Base-by-base conservation (phyloP, 2,113 vertebrate species). In the Mustela nigripes region DNA sequence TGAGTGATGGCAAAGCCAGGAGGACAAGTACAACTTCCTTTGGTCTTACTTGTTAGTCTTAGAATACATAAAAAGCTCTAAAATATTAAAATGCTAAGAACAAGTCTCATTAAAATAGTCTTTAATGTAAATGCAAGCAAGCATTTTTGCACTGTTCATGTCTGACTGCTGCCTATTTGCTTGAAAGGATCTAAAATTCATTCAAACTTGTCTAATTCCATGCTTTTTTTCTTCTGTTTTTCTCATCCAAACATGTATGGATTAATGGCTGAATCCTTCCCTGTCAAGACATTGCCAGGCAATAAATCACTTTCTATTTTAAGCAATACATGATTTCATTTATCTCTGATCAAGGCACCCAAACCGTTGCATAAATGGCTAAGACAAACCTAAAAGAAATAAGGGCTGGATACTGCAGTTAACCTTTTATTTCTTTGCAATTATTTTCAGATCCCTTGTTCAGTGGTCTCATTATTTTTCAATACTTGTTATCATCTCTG, bases 271-370 rank as follows among this genome's bases (percentile, higher is more conserved):
- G 53, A 73, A 93, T 50, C 53, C 21, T 92, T 95, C 92, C 56
- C 65, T 95, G 87, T 94, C 79, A 88, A 89, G 65, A 92, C 4
- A 28, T 11, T 65, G 11, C 39, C 18, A 53, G 71, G 78, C 60
- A 93, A 89, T 96, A 97, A 97, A 97, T 96, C 56, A 94, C 53
- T 93, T 95, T 86, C 48, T 91, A 21, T 95, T 96, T 96, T 91
- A 96, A 84, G 58, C 5, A 85, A n/a, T 42, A 83, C 85, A 16
- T 42, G 24, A 92, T 91, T 96, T 96, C 79, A 87, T 81, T 97
- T 84, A 65, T 95, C 76, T 87, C 42, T 89, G 22, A 96, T 96
- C 76, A 78, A 91, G 28, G 56, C n/a, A 85, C 53, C 45, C 63
- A 94, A 82, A 88, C 26, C 86, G 39, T 83, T 88, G 62, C 33